Base-by-base conservation (phyloP, 1,140 invertebrate genomes). In the Streblospio benedicti region DNA sequence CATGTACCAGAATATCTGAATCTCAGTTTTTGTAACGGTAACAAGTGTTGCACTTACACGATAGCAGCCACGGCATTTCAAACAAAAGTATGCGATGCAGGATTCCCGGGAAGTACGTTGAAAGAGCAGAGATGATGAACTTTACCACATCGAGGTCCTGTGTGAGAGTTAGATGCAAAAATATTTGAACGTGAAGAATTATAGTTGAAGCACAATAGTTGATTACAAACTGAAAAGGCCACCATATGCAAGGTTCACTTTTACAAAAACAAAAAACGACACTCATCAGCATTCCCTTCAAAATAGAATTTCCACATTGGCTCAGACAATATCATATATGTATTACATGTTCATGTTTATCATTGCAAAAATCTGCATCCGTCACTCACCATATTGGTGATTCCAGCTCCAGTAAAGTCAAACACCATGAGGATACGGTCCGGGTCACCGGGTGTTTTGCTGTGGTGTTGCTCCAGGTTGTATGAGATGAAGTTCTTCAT, bases 41-140 rank as follows among this genome's bases (percentile, higher is more conserved):
- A 41, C 35, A 41, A 12, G 9, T 41, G 35, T n/a, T 41, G 25
- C 12, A 14, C 56, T 53, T 30, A 58, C 56, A 45, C 14, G 56
- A 58, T 56, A 96, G 79, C 5, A 95, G 84, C 92, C 93, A 96
- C 2, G 92, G 88, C 88, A 96, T 91, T 75, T 96, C 91, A 78
- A 84, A 91, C 53, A 96, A 87, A 41, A 96, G 80, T 59, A 97
- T 91, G 70, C 92, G 91, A 73, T 92, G 94, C 85, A 87, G 5
- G 27, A 76, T 60, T 28, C 65, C 62, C 14, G 93, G 93, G 79
- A 94, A 96, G 73, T 95, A 93, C 31, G 81, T 79, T 75, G 94
- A 93, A 69, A 93, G 91, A 27, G 91, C 80, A 30, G 83, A 84
- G 60, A 96, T 92, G 57, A 95, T 79, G 66, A 90, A 93, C 69